phyloP scores from a whole-genome alignment of 2,888 invertebrate genomes.

The Agriopis leucophaearia region DNA sequence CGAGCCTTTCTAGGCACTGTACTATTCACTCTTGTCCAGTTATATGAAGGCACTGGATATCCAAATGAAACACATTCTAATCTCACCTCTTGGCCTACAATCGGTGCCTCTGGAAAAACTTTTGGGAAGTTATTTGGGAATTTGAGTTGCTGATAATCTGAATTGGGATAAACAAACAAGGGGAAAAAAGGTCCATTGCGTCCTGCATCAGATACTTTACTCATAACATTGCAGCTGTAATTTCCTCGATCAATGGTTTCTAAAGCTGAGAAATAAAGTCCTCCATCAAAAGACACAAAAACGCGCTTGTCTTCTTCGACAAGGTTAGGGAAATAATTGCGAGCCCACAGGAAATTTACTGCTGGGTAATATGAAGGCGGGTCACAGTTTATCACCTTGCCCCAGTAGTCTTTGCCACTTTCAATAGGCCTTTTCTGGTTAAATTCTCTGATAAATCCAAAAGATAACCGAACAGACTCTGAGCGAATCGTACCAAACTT shows the following conservation, averaged over 20 bases:
- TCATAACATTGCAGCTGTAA: slow-evolving; percentile 97
- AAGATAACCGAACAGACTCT: slow-evolving; percentile 94
- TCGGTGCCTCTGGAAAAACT: slow-evolving; percentile 96
- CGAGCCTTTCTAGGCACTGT: slow-evolving; percentile 91
- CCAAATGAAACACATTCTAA: slow-evolving; percentile 98
- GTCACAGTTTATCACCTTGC: slow-evolving; percentile 96
- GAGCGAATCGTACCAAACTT: slow-evolving; percentile 95
- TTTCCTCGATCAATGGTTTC: slow-evolving; percentile 96
- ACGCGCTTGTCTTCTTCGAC: slow-evolving; percentile 97
- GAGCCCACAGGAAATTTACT: slow-evolving; percentile 96
- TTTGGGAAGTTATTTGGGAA: slow-evolving; percentile 98
- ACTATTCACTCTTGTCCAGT: slow-evolving; percentile 94
- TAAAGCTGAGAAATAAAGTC: slow-evolving; percentile 97
- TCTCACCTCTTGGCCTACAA: slow-evolving; percentile 95
- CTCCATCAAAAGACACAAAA: slow-evolving; percentile 97
- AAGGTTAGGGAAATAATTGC: slow-evolving; percentile 95
- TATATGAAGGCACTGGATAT: slow-evolving; percentile 97
- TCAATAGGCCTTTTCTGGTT: slow-evolving; percentile 95
- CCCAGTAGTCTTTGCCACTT: slow-evolving; percentile 96
- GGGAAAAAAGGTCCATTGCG: slow-evolving; percentile 96
- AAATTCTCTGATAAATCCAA: slow-evolving; percentile 96
- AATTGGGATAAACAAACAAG: slow-evolving; percentile 93
- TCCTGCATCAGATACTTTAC: slow-evolving; percentile 94
- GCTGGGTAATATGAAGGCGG: slow-evolving; percentile 96
- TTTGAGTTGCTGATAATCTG: slow-evolving; percentile 95